Evolutionary conservation across 2,797 vertebrate genomes (phyloP).

Genomic region (Halcyon smyrnensis): DNA sequence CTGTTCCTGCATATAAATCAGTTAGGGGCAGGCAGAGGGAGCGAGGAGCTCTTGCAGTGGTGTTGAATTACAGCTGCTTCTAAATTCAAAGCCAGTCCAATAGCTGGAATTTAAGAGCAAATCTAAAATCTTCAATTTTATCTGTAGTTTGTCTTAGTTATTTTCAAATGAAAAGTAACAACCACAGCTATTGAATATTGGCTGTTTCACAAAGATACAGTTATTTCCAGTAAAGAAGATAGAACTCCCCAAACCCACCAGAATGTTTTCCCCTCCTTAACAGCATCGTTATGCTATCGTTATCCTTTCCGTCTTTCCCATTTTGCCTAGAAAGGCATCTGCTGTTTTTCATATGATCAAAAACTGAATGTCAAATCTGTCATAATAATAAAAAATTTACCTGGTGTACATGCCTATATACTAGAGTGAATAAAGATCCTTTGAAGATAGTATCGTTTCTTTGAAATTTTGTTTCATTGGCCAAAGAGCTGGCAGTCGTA

Average conservation of each 20-base stretch:
- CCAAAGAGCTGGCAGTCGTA: neutral
- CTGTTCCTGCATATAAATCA: conserved; percentile 9
- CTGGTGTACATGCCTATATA: neutral
- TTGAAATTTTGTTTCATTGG: conserved; percentile 14
- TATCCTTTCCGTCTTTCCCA: neutral
- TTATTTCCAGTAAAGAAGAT: conserved; percentile 18
- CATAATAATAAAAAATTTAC: conserved; percentile 19
- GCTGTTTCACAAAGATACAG: neutral
- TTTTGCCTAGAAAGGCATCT: conserved; percentile 12
- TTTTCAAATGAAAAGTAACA: conserved; percentile 23
- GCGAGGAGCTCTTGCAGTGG: neutral
- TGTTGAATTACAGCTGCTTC: neutral
- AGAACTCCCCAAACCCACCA: neutral
- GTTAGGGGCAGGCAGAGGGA: neutral
- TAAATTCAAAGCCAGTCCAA: neutral
- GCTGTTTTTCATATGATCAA: neutral
- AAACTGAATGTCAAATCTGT: neutral
- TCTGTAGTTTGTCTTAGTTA: neutral
- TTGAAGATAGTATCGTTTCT: neutral
- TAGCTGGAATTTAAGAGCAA: conserved; percentile 17
- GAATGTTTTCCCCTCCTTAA: neutral
- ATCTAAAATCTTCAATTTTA: conserved; percentile 17
- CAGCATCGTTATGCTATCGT: neutral
- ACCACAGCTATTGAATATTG: neutral
- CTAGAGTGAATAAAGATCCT: neutral